phyloP scores from a whole-genome alignment of 2,797 vertebrate species.

The Streptopelia turtur region DNA sequence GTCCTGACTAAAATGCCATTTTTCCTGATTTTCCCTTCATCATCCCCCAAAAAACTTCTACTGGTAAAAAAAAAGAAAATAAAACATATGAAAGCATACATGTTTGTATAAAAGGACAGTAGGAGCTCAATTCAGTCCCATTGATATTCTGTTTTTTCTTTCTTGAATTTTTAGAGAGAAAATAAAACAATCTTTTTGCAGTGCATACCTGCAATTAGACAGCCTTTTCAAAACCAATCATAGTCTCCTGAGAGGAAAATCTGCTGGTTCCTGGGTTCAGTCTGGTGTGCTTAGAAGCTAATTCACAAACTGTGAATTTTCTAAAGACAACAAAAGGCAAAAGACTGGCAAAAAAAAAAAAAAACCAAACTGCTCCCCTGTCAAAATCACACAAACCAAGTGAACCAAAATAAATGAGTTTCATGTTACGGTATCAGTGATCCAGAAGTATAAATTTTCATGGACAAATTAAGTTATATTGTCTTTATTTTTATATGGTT shows the following conservation, averaged over 20 bases:
- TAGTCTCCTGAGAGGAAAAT: neutral
- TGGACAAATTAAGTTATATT: neutral
- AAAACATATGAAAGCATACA: neutral
- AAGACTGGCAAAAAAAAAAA: neutral
- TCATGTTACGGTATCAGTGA: neutral
- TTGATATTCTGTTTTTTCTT: neutral
- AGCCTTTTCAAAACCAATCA: neutral
- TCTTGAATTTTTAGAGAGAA: neutral
- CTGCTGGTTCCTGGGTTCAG: neutral
- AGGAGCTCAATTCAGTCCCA: neutral
- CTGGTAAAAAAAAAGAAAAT: no score
- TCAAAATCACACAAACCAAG: neutral
- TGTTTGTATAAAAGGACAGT: neutral
- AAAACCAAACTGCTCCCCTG: neutral
- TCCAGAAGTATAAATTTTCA: neutral
- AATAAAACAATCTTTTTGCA: neutral
- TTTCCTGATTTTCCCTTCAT: no score
- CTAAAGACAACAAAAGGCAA: neutral
- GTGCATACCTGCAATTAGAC: neutral
- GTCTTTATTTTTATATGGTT: neutral
- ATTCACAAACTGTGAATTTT: neutral
- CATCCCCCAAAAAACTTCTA: no score
- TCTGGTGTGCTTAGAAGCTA: neutral
- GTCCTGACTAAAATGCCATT: neutral
- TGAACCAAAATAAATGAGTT: neutral